Base-by-base conservation (phyloP, 2,888 invertebrate genomes). In the Endomychus coccineus region DNA sequence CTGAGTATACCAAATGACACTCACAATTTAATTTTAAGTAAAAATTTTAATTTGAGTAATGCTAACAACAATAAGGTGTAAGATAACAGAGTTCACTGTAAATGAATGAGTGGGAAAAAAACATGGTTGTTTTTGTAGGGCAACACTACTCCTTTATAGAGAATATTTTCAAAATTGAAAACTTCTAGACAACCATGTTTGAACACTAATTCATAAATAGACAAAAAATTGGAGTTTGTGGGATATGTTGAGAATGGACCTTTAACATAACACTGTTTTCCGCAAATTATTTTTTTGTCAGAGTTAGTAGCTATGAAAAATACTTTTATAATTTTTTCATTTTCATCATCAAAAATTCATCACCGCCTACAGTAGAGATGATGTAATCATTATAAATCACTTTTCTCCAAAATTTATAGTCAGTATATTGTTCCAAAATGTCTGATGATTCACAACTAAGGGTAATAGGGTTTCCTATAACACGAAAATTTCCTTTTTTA, bases 281-380 rank as follows among this genome's bases (percentile, higher is more conserved):
- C 23, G 10, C 23, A 23, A 23, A 23, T 23, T n/a, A 23, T n/a
- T 6, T 6, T 23, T 6, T 3, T 23, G 23, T 23, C 23, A 23
- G 7, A 23, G 27, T 14, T 14, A 27, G 14, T 15, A 15, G 27
- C n/a, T n/a, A n/a, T n/a, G n/a, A n/a, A n/a, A n/a, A n/a, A n/a
- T n/a, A n/a, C n/a, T n/a, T n/a, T n/a, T n/a, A n/a, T n/a, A n/a
- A n/a, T n/a, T n/a, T n/a, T n/a, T n/a, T n/a, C n/a, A n/a, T n/a
- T n/a, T 27, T 27, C 12, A 27, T 11, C 27, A 27, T 27, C 9
- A 27, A 27, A 27, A 27, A 7, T 11, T 27, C 12, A 27, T 27
- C 27, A 27, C 27, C 27, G 15, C 12, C 10, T 27, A 14, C 15
- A 11, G 4, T 11, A 7, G 27, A 27, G 4, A 27, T 10, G 27